Conservation (phyloP, 2,888 invertebrate species). For the Epsilonema sp. region DNA sequence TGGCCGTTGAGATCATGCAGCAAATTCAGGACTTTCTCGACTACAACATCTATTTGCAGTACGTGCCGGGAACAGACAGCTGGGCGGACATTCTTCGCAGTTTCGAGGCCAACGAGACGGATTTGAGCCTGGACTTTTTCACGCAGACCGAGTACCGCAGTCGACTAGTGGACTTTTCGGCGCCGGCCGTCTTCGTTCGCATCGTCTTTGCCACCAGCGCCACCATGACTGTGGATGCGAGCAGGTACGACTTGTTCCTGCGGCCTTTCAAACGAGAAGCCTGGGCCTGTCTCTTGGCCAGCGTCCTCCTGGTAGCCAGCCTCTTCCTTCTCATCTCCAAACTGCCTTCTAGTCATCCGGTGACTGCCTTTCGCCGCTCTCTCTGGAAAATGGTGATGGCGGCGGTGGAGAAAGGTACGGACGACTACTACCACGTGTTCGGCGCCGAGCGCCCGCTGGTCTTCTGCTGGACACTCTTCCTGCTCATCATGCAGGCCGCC, state of each 20-base stretch:
- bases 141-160: neutral
- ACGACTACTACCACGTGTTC: neutral
- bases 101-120: neutral
- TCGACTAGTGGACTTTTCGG: neutral
- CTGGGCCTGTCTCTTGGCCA: neutral
- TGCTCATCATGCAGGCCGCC: neutral
- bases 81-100: neutral
- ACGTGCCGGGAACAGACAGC: neutral
- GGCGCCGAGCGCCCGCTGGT: neutral
- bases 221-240: neutral
- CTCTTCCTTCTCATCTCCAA: neutral
- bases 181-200: neutral
- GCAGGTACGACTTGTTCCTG: neutral
- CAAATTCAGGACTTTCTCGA: neutral
- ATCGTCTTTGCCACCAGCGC: neutral
- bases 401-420: neutral
- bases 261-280: neutral
- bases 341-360: neutral
- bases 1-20: neutral
- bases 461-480: neutral
- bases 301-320: neutral
- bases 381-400: neutral
- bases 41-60: neutral
- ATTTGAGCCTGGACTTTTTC: neutral
- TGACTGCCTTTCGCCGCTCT: neutral